Base-by-base conservation (phyloP, 2,113 vertebrate genomes). In the Salvelinus sp. region DNA sequence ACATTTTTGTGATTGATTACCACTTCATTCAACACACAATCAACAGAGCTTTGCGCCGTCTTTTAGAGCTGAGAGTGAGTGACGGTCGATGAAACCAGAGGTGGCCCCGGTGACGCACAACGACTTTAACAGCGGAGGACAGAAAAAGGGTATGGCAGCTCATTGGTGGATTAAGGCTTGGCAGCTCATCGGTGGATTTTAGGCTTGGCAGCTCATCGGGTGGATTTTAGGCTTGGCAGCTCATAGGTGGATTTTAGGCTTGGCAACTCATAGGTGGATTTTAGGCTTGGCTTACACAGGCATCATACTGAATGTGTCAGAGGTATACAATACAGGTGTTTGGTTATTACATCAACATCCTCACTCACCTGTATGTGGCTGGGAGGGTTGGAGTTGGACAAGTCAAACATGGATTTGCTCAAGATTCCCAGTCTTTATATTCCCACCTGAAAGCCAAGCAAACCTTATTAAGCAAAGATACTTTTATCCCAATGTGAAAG, bases 391-490 rank as follows among this genome's bases (percentile, higher is more conserved):
- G 92, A 91, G 79, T 83, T 93, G 83, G 92, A 91, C 77, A 99
- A 94, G 83, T 99, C 98, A 76, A 96, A 94, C 94, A 96, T 94
- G 18, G 96, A 98, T 75, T 74, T 91, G 84, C 96, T 96, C 1
- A 96, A n/a, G 74, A n/a, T 89, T 92, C 66, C 89, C 79, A 81
- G 81, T 76, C 73, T 92, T 95, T 89, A 94, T 90, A 57, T 93
- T 94, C 88, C 89, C 93, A 75, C 93, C 97, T 68, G 66, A 20
- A 62, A 62, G 58, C 18, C 16, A 60, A 60, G 2, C 10, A 50
- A 3, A 50, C 14, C 3, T 14, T 10, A 2, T 50, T 50, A 13
- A 50, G 2, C 48, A 3, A 14, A 50, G 1, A 13, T 14, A 50
- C 2, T 0, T 3, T 50, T 50, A 25, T 98, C 65, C 14, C 14